phyloP scores from a whole-genome alignment of 2,797 vertebrate genomes.

The Cynopterus sphinx region DNA sequence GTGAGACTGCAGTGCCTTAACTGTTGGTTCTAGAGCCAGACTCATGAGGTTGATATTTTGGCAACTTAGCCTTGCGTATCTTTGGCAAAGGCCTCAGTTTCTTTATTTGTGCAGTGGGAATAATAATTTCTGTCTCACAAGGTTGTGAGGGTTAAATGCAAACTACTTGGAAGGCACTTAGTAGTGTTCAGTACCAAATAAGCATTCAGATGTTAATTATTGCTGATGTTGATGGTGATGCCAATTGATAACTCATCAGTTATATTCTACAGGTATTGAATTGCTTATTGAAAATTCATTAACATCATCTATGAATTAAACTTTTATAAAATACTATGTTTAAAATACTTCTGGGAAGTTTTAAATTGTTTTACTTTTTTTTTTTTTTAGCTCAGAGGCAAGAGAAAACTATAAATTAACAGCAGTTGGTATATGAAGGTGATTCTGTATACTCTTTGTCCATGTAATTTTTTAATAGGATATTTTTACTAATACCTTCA shows the following conservation, averaged over 20 bases:
- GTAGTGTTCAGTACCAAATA: not conserved
- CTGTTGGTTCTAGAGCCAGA: not conserved
- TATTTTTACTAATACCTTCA: slow-evolving; percentile 50
- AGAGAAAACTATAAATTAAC: slow-evolving; percentile 55
- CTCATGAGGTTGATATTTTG: not conserved
- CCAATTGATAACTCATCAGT: not conserved
- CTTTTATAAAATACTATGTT: not conserved
- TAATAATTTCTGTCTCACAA: not conserved
- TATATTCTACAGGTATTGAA: not conserved
- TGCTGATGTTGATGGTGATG: not conserved
- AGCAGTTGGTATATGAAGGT: not conserved
- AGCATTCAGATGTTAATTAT: not conserved
- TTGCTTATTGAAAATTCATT: slow-evolving; percentile 5
- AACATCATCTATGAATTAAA: not conserved
- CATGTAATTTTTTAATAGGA: slow-evolving; percentile 3
- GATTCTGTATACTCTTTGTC: not conserved
- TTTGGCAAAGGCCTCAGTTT: not conserved
- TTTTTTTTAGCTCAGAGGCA: slow-evolving; percentile 13
- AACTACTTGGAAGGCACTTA: slow-evolving; percentile 1
- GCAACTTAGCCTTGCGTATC: not conserved
- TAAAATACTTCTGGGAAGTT: not conserved
- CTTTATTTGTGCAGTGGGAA: not conserved
- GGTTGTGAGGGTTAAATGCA: slow-evolving; percentile 32
- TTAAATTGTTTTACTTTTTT: not conserved
- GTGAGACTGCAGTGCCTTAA: not conserved